These are phyloP conservation scores for Ahaetulla prasina DNA, from an alignment of 2,113 vertebrate species.

Conservation along the genomic window DNA sequence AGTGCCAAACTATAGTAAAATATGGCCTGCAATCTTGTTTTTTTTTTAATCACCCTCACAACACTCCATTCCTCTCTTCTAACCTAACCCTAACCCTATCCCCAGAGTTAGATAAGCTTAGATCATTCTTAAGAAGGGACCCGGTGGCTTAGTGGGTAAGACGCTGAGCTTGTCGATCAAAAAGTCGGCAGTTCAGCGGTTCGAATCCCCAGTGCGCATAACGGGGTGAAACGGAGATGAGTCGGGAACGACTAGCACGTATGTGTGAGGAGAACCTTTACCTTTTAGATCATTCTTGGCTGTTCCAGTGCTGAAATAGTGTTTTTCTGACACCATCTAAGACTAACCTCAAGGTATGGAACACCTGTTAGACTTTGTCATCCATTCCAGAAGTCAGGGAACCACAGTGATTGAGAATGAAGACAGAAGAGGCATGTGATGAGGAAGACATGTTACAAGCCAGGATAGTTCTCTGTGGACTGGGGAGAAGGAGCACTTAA, in stretches of 20 bases:
- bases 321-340: neutral
- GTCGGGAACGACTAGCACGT: no score
- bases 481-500: neutral
- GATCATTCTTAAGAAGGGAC: no score
- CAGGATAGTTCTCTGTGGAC: neutral
- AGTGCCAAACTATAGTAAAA: neutral
- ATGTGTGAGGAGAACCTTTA: no score
- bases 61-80: neutral
- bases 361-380: neutral
- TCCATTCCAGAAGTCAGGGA: neutral
- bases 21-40: neutral
- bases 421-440: neutral
- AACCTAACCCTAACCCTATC: neutral
- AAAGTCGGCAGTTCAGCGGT: no score
- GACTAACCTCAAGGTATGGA: neutral
- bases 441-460: neutral
- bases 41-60: neutral
- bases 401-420: neutral
- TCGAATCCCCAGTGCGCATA: no score
- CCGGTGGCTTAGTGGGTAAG: no score
- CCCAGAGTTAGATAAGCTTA: neutral
- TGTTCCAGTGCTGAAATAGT: neutral
- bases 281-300: no score
- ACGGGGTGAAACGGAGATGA: no score
- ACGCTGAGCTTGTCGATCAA: no score